These are phyloP conservation scores for Urechis unicinctus DNA, from an alignment of 2,888 invertebrate genomes.

Conservation along the genomic window DNA sequence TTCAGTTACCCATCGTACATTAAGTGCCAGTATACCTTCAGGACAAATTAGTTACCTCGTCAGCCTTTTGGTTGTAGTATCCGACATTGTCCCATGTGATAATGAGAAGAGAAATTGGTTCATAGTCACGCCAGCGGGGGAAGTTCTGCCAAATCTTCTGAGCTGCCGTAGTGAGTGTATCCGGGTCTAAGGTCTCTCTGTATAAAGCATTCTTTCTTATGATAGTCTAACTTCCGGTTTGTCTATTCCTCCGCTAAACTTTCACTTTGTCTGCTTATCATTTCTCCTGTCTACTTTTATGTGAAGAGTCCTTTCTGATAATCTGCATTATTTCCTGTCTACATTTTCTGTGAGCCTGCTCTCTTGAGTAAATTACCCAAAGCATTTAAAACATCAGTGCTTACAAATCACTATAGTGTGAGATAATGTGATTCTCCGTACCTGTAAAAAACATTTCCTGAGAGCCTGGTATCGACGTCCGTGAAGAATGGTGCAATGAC, in stretches of 20 bases:
- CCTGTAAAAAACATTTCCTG: conserved; percentile 69
- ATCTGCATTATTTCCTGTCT: too few species aligned
- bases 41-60: conserved; percentile 56
- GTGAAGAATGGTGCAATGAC: conserved; percentile 85
- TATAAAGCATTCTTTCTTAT: too few species aligned
- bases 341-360: background rate
- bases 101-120: conserved; percentile 72
- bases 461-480: conserved; percentile 74
- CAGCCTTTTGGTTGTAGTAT: conserved; percentile 62
- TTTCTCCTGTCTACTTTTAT: too few species aligned
- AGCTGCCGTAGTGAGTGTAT: conserved; percentile 56
- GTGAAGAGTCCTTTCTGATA: too few species aligned
- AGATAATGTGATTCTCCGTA: conserved; percentile 24
- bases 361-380: background rate
- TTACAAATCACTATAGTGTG: background rate
- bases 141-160: conserved; percentile 69
- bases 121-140: conserved; percentile 65
- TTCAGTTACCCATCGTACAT: too few species aligned
- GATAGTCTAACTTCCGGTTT: too few species aligned
- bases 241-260: too few species aligned
- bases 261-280: too few species aligned
- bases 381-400: background rate
- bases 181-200: conserved; percentile 40
- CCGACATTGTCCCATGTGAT: conserved; percentile 88
- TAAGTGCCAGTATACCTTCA: background rate